Conservation (phyloP, 1,140 invertebrate genomes). For the Ips nitidus region DNA sequence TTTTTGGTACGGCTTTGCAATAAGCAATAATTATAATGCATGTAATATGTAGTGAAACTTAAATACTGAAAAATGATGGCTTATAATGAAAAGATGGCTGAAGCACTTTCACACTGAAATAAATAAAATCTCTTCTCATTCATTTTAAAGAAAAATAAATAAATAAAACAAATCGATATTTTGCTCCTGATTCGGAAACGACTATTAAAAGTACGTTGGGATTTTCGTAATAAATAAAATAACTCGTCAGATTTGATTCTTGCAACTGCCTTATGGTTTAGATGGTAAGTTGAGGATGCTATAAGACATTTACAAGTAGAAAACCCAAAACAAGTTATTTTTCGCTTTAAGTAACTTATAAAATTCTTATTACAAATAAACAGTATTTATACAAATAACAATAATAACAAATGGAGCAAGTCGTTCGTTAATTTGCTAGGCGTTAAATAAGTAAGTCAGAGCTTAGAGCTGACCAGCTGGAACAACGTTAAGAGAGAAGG, state of each 20-base stretch:
- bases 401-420: slow-evolving; percentile 45
- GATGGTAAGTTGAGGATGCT: slow-evolving; percentile 47
- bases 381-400: slow-evolving; percentile 46
- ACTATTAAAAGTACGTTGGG: slow-evolving; percentile 34
- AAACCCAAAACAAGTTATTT: slow-evolving; percentile 14
- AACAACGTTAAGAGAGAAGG: slow-evolving; percentile 84
- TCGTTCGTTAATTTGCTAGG: slow-evolving; percentile 45
- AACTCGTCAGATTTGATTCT: slow-evolving; percentile 16
- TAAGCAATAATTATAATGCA: slow-evolving; percentile 47
- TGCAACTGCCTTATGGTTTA: slow-evolving; percentile 35
- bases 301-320: slow-evolving; percentile 14
- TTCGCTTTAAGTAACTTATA: slow-evolving; percentile 35
- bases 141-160: slow-evolving; percentile 38
- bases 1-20: slow-evolving; percentile 47
- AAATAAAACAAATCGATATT: slow-evolving; percentile 30
- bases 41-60: slow-evolving; percentile 42
- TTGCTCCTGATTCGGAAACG: slow-evolving; percentile 40
- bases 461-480: slow-evolving; percentile 47
- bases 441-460: slow-evolving; percentile 35
- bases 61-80: slow-evolving; percentile 47
- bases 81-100: slow-evolving; percentile 43
- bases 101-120: slow-evolving; percentile 51
- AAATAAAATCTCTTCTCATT: slow-evolving; percentile 46
- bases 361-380: slow-evolving; percentile 45
- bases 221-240: slow-evolving; percentile 16